These are phyloP conservation scores for Tympanuchus pallidicinctus DNA, from an alignment of 2,113 vertebrate species.

Conservation along the genomic window DNA sequence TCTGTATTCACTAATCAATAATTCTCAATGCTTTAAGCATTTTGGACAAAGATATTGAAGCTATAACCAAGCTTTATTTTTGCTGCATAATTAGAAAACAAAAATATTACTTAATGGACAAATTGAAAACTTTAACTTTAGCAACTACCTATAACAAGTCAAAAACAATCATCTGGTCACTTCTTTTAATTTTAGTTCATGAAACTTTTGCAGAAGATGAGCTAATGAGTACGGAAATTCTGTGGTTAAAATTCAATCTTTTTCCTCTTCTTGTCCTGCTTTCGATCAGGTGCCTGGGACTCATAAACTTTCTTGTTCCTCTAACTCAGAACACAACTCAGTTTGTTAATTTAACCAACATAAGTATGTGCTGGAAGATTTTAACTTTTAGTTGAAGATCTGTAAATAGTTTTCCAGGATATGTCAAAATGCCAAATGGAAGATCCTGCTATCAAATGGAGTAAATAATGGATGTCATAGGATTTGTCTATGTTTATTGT, in stretches of 20 bases:
- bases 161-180: background rate
- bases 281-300: background rate
- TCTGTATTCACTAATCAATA: background rate
- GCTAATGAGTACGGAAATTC: background rate
- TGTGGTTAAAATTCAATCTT: background rate
- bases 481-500: background rate
- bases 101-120: background rate
- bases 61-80: background rate
- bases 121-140: background rate
- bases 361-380: background rate
- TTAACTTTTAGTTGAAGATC: background rate
- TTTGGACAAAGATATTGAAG: background rate
- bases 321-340: background rate
- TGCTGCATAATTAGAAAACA: background rate
- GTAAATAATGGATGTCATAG: background rate
- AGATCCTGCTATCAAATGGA: background rate
- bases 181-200: background rate
- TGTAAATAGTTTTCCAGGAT: background rate
- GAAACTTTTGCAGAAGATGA: background rate
- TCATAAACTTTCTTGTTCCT: background rate
- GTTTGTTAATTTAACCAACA: background rate
- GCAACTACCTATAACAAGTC: background rate
- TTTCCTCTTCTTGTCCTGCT: background rate
- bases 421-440: background rate
- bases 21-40: background rate